A percentile compares a stretch with the other conserved stretches of the same genome.
phyloP scores from a whole-genome alignment of 1,140 invertebrate species.

The Halictus rubicundus region DNA sequence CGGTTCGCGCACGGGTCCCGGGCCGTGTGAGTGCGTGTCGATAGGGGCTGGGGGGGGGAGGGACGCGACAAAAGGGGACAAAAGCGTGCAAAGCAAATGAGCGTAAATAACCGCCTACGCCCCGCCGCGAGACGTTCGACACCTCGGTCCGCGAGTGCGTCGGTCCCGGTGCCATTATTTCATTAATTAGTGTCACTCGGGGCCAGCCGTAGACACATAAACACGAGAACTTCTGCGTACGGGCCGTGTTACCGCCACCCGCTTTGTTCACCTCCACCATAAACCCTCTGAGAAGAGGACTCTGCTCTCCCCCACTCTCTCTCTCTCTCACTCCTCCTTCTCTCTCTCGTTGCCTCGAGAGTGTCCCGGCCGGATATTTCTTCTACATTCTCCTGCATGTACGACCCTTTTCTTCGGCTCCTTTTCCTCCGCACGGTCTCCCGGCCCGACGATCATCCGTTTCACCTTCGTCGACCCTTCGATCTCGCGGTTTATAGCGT shows the following conservation, averaged over 20 bases:
- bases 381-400: constrained; percentile 28
- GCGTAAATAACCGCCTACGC: constrained; percentile 78
- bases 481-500: constrained; percentile 29
- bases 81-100: constrained; percentile 74
- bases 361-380: constrained; percentile 38
- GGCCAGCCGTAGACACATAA: constrained; percentile 63
- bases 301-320: constrained; percentile 12
- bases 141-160: constrained; percentile 63
- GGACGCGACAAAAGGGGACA: constrained; percentile 53
- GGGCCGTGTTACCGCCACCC: constrained; percentile 64
- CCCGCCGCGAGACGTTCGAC: constrained; percentile 67
- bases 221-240: constrained; percentile 69
- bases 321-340: constrained; percentile 5
- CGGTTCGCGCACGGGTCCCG: constrained; percentile 15
- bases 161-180: constrained; percentile 71
- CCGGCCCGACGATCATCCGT: constrained; percentile 23
- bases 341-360: constrained; percentile 7
- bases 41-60: constrained; percentile 13
- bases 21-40: background rate
- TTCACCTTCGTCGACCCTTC: constrained; percentile 32
- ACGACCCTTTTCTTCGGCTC: constrained; percentile 47
- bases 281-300: constrained; percentile 57
- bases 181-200: constrained; percentile 76
- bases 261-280: constrained; percentile 66
- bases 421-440: constrained; percentile 25